Conservation (phyloP, 2,888 invertebrate genomes). For the Tridacna crocea region DNA sequence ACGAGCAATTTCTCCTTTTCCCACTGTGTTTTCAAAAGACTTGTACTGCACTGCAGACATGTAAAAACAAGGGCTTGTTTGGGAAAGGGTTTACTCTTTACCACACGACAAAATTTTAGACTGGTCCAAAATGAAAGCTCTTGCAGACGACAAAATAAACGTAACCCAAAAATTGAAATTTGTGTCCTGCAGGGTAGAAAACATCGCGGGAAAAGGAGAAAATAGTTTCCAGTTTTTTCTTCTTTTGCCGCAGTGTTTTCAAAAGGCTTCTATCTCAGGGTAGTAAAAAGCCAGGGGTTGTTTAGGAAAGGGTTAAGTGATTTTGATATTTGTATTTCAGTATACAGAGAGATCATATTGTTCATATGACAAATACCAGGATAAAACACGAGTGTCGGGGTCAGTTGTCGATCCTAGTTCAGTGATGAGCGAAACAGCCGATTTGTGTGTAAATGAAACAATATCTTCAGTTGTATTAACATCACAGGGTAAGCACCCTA, state of each 20-base stretch:
- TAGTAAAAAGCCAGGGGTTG: no score
- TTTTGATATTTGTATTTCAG: background rate
- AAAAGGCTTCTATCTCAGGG: no score
- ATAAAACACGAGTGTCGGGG: constrained; percentile 38
- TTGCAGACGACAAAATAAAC: no score
- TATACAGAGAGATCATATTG: constrained; percentile 35
- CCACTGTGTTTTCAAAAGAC: no score
- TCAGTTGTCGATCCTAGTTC: constrained; percentile 28
- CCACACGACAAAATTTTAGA: no score
- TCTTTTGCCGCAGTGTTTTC: background rate
- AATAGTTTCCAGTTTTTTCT: background rate
- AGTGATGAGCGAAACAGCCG: constrained; percentile 31
- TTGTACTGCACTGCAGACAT: no score
- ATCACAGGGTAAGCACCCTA: constrained; percentile 48
- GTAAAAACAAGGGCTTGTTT: no score
- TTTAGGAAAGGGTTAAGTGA: no score
- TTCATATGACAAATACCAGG: constrained; percentile 40
- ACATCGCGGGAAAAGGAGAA: background rate
- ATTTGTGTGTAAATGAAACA: constrained; percentile 52
- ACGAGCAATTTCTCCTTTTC: no score
- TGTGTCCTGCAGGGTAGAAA: background rate
- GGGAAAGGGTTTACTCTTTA: no score
- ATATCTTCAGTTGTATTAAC: constrained; percentile 42
- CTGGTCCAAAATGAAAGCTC: no score
- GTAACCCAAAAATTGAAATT: no score